Evolutionary conservation across 1,140 invertebrate species (phyloP).

Genomic region (Temnothorax curvispinosus): DNA sequence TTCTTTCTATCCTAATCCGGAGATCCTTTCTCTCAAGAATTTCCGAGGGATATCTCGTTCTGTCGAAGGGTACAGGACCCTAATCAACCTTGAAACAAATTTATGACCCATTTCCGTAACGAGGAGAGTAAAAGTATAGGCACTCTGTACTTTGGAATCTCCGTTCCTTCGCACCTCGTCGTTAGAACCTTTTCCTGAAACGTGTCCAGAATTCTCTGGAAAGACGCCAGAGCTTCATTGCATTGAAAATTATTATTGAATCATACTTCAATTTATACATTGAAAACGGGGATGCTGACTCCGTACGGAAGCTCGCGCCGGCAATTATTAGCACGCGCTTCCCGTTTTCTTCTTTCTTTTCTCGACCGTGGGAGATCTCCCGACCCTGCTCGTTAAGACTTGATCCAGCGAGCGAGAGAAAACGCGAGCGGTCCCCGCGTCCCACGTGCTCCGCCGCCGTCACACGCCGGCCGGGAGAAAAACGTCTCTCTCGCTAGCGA

Average conservation of each 20-base stretch:
- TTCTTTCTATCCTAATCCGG: no score
- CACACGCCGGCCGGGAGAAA: neutral
- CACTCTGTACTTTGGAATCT: neutral
- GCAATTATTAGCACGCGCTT: neutral
- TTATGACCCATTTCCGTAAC: neutral
- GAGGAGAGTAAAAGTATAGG: neutral
- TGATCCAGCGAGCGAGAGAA: neutral
- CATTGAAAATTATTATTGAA: neutral
- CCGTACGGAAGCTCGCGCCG: neutral
- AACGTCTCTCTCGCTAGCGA: neutral
- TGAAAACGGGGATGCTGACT: neutral
- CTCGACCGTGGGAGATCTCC: neutral
- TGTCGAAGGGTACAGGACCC: no score
- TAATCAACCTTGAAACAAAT: neutral
- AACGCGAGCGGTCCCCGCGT: neutral
- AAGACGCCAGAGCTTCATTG: neutral
- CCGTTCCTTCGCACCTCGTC: neutral
- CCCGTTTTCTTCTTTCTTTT: neutral
- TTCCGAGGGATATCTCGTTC: neutral
- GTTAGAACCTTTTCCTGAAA: neutral
- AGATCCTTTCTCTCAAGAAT: neutral
- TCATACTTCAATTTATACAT: neutral
- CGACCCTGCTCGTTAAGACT: neutral
- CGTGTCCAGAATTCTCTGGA: neutral
- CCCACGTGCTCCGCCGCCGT: neutral